Base-by-base conservation (phyloP, 1,140 invertebrate species). In the Drosophila repletoides region DNA sequence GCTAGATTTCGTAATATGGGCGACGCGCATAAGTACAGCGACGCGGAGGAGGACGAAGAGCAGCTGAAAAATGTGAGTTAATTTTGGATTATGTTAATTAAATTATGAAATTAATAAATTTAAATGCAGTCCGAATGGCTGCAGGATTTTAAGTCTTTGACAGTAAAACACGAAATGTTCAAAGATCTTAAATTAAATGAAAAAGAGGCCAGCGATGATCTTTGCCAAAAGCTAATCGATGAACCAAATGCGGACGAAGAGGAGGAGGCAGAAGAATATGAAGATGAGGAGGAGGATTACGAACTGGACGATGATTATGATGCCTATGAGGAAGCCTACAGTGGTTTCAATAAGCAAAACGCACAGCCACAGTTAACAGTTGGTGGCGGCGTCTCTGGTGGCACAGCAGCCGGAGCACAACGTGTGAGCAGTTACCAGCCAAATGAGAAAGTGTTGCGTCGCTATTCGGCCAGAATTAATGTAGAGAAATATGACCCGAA, bases 391-490 rank as follows among this genome's bases (percentile, higher is more conserved):
- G 33, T 31, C 7, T 29, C 49, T 29, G 59, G 22, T 1, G 56
- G 45, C 6, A 21, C 33, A 6, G n/a, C 9, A 1, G 49, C 41
- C 10, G 55, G 52, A 6, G 63, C 94, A 88, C 94, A 95, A 89
- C 90, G 88, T 34, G 76, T 91, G 9, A 93, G 93, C n/a, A 93
- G 92, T 22, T 97, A 93, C 88, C 96, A 97, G 88, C 95, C 96
- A 2, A 92, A 91, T 38, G 96, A 97, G 34, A 97, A 97, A 75
- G 73, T 97, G 0, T 93, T 96, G 45, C 93, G 94, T 52, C 96
- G 95, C 67, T 97, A 93, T 89, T 90, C 93, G 0, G 93, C 95
- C 68, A 96, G 95, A 91, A 96, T 98, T 19, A 97, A 96, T 91
- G 92, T 97, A 7, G 95, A 96, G 60, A 94, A 94, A 88, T 97